These are phyloP conservation scores for Zoanthus solanderi DNA, from an alignment of 92 coral and sea anemone genomes.

Conservation along the genomic window DNA sequence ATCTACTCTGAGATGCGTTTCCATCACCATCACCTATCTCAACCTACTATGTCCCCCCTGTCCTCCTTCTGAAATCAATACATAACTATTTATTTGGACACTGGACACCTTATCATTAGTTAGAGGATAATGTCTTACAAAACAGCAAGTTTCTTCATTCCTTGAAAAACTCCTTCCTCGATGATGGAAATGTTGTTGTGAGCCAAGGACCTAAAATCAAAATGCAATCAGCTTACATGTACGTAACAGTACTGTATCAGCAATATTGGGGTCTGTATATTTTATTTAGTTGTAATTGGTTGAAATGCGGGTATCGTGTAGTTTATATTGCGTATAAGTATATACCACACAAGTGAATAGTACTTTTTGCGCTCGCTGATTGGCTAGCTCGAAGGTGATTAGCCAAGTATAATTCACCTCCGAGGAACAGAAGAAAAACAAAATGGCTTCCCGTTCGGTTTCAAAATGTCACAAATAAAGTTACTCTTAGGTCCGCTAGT, in stretches of 20 bases:
- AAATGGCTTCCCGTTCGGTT: no score
- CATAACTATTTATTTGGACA: neutral
- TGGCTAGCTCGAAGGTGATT: no score
- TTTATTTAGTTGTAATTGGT: neutral
- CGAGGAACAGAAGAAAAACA: no score
- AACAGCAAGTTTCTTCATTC: slow-evolving; percentile 22
- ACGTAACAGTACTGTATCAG: neutral
- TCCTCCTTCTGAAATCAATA: neutral
- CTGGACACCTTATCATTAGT: no score
- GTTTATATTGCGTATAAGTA: no score
- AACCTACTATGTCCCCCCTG: neutral
- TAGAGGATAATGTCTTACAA: slow-evolving; percentile 12
- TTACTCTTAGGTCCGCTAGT: no score
- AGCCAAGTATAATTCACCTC: no score
- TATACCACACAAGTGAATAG: no score
- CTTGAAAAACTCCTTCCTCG: slow-evolving; percentile 29
- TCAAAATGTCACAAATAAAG: no score
- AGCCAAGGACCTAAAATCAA: slow-evolving; percentile 22
- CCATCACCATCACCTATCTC: neutral
- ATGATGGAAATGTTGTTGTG: slow-evolving; percentile 25
- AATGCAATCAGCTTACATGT: neutral
- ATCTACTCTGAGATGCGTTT: neutral
- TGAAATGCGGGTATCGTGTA: neutral
- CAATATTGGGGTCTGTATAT: neutral
- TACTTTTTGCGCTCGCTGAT: no score